Evolutionary conservation across 2,797 vertebrate genomes (phyloP), one percentile per base, ranked within the genome.

Genomic region (Silurus lanzhouensis): DNA sequence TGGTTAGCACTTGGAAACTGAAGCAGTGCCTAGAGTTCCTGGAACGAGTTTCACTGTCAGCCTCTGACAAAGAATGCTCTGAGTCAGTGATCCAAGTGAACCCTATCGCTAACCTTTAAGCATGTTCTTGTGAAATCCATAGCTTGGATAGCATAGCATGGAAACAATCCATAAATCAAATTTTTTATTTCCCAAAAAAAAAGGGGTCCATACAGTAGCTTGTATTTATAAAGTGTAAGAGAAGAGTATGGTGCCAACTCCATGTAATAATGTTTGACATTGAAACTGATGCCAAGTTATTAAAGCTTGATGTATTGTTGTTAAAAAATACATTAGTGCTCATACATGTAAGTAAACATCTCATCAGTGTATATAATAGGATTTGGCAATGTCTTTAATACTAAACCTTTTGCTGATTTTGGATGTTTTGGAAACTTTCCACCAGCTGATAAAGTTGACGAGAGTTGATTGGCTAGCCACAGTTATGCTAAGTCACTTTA

Each of bases 1-100:
- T 83, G 82, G 82, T 86, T 83, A 74, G 38, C 60, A 60, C 81
- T 55, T 80, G 66, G 66, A 70, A 72, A 80, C 64, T 83, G 76
- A 58, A 74, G 22, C 58, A 25, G n/a, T 38, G 64, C 68, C 48
- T 66, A 17, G 20, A 76, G 25, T 88, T 83, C 83, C 79, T 84
- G 67, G 85, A 86, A 86, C 57, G 44, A 83, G 75, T 83, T 86
- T 83, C 67, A 66, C 67, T 74, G 64, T 72, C 82, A 74, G 75
- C 46, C 74, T 57, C 15, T 3, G 44, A 72, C 67, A 83, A 83
- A 17, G 31, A 25, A 48, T 66, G 31, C 79, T 72, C 64, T 83
- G 75, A 83, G 81, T 83, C 81, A 83, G 27, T 72, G 27, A 72
- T 55, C 81, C 57, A 67, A 52, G 46, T 66, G 20, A 83, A 86